phyloP scores from a whole-genome alignment of 35 echinoderm and acorn worm species.

The Lytechinus variegatus region DNA sequence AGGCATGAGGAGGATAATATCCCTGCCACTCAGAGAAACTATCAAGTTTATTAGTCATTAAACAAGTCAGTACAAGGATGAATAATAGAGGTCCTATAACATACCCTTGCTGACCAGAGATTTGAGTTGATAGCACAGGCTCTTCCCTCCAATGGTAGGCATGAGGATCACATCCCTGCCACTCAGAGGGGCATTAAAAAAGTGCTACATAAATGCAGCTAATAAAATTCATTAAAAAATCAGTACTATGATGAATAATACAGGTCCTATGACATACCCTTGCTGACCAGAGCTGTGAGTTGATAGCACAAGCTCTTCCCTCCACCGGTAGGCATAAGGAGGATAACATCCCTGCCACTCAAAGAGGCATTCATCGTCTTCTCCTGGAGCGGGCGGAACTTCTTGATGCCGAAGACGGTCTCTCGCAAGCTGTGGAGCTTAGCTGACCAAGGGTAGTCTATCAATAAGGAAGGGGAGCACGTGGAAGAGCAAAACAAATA shows the following conservation, averaged over 20 bases:
- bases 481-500: too few species aligned
- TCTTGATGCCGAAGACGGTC: slow-evolving; percentile 73
- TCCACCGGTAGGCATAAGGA: slow-evolving; percentile 96
- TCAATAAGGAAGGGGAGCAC: neutral
- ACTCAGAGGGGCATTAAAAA: too few species aligned
- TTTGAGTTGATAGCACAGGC: too few species aligned
- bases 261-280: slow-evolving; percentile 58
- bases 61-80: neutral
- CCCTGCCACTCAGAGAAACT: too few species aligned
- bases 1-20: too few species aligned
- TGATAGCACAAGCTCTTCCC: slow-evolving; percentile 98
- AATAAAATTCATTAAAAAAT: too few species aligned
- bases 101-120: too few species aligned
- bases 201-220: too few species aligned
- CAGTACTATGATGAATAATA: neutral
- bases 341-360: slow-evolving; percentile 76
- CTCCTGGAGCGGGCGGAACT: slow-evolving; percentile 79
- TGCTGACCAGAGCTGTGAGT: slow-evolving; percentile 79
- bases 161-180: too few species aligned
- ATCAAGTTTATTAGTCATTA: too few species aligned
- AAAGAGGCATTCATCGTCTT: slow-evolving; percentile 90
- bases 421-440: slow-evolving; percentile 68
- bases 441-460: slow-evolving; percentile 90
- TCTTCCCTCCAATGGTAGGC: too few species aligned
- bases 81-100: too few species aligned